phyloP scores from a whole-genome alignment of 2,113 vertebrate species.

The Thalassoma bifasciatum region DNA sequence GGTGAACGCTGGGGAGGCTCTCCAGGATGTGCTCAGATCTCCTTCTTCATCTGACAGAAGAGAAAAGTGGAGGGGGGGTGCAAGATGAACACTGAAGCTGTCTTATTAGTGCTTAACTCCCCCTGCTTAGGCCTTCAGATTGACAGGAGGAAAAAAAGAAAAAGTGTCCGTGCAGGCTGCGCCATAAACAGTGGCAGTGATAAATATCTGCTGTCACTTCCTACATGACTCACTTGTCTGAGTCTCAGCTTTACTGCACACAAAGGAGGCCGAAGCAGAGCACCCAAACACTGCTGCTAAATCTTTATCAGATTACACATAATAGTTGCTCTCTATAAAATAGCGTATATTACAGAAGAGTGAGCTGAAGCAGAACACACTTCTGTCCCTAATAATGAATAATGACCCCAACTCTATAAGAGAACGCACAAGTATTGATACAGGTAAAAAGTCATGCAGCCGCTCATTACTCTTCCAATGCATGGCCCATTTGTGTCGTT shows the following conservation, averaged over 20 bases:
- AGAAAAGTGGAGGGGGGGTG: constrained; percentile 26
- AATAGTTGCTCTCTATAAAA: constrained; percentile 77
- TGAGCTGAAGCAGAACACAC: constrained; percentile 52
- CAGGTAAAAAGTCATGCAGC: constrained; percentile 51
- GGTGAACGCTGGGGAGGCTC: constrained; percentile 54
- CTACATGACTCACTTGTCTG: constrained; percentile 79
- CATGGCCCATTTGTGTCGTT: constrained; percentile 34
- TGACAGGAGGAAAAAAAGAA: constrained; percentile 57
- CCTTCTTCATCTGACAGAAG: constrained; percentile 60
- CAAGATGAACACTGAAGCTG: constrained; percentile 63
- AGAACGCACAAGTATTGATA: constrained; percentile 52
- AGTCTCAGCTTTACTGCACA: constrained; percentile 67
- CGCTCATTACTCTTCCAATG: constrained; percentile 44
- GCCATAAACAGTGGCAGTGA: constrained; percentile 80
- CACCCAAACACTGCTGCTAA: constrained; percentile 53
- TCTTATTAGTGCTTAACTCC: constrained; percentile 74
- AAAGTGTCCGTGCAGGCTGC: constrained; percentile 59
- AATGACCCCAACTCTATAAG: constrained; percentile 67
- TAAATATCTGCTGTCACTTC: constrained; percentile 81
- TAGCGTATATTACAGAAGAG: constrained; percentile 65
- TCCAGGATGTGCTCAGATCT: constrained; percentile 54
- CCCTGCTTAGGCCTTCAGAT: constrained; percentile 59
- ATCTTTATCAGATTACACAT: constrained; percentile 76
- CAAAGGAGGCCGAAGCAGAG: constrained; percentile 56
- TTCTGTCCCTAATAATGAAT: constrained; percentile 62